These are phyloP conservation scores for Ctenopoma multispine DNA, from an alignment of 2,797 vertebrate genomes.

Conservation along the genomic window DNA sequence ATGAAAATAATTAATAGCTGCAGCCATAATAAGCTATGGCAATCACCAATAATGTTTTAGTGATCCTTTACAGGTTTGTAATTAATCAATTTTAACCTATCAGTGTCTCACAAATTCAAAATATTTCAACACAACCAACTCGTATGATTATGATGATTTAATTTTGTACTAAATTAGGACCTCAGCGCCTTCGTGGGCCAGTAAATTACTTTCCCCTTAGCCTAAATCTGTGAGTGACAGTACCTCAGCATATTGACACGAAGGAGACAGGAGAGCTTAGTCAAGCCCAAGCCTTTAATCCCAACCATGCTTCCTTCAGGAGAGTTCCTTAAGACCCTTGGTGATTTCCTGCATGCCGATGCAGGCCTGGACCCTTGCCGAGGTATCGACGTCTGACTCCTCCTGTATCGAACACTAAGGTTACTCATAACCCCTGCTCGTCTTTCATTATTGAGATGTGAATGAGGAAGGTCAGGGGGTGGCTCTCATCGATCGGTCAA, in stretches of 20 bases:
- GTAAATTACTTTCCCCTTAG: constrained; percentile 74
- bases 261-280: constrained; percentile 68
- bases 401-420: constrained; percentile 61
- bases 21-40: no score
- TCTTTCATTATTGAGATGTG: constrained; percentile 81
- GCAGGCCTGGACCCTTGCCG: constrained; percentile 66
- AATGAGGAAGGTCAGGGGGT: constrained; percentile 72
- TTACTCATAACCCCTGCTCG: constrained; percentile 76
- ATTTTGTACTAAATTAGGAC: neutral
- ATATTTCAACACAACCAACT: neutral
- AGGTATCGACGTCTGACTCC: constrained; percentile 68
- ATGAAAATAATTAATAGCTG: neutral
- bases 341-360: constrained; percentile 78
- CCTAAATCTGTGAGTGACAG: constrained; percentile 66
- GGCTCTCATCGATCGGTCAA: constrained; percentile 74
- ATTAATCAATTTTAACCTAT: neutral
- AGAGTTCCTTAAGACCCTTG: constrained; percentile 71
- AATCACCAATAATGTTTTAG: constrained; percentile 3
- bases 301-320: constrained; percentile 72
- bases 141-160: neutral
- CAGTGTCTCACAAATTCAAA: neutral
- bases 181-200: constrained; percentile 25
- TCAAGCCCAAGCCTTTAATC: constrained; percentile 77
- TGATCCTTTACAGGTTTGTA: neutral
- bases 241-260: constrained; percentile 69